Conservation (phyloP, 2,797 vertebrate species). For the Pangasius mekongensis region DNA sequence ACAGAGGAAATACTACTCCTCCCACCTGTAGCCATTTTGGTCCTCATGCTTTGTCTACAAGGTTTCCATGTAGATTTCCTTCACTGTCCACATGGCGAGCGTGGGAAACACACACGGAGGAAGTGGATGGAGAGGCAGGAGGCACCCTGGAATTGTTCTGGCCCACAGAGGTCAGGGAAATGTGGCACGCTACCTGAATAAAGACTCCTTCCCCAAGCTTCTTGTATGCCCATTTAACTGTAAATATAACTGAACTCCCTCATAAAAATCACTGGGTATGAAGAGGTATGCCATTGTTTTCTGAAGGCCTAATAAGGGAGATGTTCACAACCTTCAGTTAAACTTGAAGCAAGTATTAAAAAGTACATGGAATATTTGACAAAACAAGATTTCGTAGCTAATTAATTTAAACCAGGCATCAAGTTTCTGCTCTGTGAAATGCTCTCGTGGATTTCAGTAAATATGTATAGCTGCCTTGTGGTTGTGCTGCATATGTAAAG, state of each 20-base stretch:
- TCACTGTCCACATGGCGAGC: conserved; percentile 76
- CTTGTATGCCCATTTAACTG: conserved; percentile 60
- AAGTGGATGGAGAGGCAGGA: conserved; percentile 78
- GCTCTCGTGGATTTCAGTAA: background rate
- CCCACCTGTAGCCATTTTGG: conserved; percentile 54
- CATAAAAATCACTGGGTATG: conserved; percentile 69
- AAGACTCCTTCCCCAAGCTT: conserved; percentile 69
- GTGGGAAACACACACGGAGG: conserved; percentile 85
- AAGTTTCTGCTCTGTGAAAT: background rate
- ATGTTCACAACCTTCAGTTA: background rate
- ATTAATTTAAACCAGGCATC: background rate
- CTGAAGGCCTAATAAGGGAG: conserved; percentile 29
- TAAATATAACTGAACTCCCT: conserved; percentile 24
- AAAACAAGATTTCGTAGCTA: background rate
- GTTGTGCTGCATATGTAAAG: background rate
- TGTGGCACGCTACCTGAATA: conserved; percentile 79
- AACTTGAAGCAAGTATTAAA: background rate
- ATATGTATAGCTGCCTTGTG: background rate
- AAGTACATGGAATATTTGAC: background rate
- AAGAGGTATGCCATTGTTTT: conserved; percentile 64
- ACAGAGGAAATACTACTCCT: conserved; percentile 73
- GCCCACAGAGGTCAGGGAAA: conserved; percentile 77
- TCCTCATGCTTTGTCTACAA: conserved; percentile 69
- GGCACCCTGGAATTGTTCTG: conserved; percentile 84
- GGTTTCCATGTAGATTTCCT: conserved; percentile 81